A percentile compares a stretch with the other conserved stretches of the same genome.
Evolutionary conservation across 2,113 vertebrate species (phyloP).

Genomic region (Gallinago undulata): DNA sequence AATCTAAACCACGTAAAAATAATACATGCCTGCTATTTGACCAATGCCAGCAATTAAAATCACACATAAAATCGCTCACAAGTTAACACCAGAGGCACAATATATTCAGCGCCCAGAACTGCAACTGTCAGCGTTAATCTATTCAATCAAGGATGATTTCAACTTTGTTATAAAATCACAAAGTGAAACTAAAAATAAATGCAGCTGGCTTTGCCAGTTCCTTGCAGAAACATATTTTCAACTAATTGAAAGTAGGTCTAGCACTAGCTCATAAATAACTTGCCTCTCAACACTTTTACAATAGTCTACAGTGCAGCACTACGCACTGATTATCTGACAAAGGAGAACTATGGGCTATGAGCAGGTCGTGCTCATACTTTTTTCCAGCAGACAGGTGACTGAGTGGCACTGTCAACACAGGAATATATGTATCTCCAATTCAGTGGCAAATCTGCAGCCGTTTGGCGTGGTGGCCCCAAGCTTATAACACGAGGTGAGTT

Average conservation of each 20-base stretch:
- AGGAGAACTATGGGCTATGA: not conserved
- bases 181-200: not conserved
- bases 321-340: not conserved
- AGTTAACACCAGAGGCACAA: not conserved
- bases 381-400: not conserved
- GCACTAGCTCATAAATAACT: not conserved
- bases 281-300: not conserved
- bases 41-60: not conserved
- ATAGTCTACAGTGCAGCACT: not conserved
- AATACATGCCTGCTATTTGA: not conserved
- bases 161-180: not conserved
- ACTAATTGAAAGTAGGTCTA: not conserved
- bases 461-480: not conserved
- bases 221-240: constrained; percentile 5
- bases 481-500: not conserved
- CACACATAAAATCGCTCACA: not conserved
- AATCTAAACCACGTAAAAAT: not conserved
- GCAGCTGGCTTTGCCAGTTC: not conserved
- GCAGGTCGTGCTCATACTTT: not conserved
- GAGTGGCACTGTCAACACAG: not conserved
- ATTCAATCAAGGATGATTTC: not conserved
- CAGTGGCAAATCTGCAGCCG: not conserved
- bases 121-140: not conserved
- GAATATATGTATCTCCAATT: not conserved
- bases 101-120: not conserved